Percentiles rank a stretch among this genome's conserved stretches.
phyloP scores from a whole-genome alignment of 2,888 invertebrate species.

The Terebella lapidaria region DNA sequence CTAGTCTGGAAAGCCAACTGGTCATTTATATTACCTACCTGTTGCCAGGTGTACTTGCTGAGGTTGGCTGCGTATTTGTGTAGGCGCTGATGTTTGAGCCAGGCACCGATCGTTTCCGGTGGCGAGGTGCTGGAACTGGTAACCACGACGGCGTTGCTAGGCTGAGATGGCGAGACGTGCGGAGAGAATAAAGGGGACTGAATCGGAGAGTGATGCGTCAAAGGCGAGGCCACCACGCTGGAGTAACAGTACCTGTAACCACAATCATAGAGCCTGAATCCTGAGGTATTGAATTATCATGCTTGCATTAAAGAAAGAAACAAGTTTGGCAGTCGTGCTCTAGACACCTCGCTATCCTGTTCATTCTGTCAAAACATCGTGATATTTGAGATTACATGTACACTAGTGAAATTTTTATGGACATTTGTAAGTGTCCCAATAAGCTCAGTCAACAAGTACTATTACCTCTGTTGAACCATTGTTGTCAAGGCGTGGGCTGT shows the following conservation, averaged over 20 bases:
- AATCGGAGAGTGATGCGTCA: not conserved
- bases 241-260: not conserved
- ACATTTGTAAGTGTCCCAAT: no score
- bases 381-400: no score
- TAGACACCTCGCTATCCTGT: no score
- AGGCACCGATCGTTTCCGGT: not conserved
- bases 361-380: no score
- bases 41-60: conserved; percentile 1
- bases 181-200: not conserved
- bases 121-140: not conserved
- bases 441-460: not conserved
- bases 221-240: not conserved
- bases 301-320: no score
- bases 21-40: conserved; percentile 10
- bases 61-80: conserved; percentile 12
- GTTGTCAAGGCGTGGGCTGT: not conserved
- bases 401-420: no score
- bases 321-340: no score
- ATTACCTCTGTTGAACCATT: not conserved
- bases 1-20: no score
- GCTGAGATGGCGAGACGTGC: not conserved
- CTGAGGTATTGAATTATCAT: no score
- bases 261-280: no score
- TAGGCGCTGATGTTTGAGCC: conserved; percentile 9
- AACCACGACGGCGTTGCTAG: not conserved